Evolutionary conservation across 2,113 vertebrate genomes (phyloP).

Genomic region (Motacilla alba): DNA sequence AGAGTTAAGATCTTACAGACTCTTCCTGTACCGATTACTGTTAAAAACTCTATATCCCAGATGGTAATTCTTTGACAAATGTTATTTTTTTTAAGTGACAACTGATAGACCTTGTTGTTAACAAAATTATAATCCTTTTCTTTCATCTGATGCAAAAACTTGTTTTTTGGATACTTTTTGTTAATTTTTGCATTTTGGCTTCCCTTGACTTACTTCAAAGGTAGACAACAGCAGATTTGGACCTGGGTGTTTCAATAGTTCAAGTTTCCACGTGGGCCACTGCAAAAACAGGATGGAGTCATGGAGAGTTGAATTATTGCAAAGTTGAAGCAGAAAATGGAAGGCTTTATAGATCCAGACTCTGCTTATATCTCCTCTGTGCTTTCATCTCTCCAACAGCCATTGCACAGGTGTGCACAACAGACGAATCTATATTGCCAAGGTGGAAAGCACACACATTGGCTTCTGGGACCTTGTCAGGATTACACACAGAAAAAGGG

Average conservation of each 20-base stretch:
- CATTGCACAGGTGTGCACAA: not conserved
- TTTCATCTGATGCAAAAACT: not conserved
- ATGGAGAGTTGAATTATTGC: not conserved
- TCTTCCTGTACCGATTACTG: not conserved
- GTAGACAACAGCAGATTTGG: not conserved
- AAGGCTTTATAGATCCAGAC: not conserved
- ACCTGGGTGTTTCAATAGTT: not conserved
- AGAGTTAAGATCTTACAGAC: not conserved
- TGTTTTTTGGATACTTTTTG: not conserved
- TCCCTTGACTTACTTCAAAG: not conserved
- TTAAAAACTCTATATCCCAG: not conserved
- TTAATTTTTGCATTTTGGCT: not conserved
- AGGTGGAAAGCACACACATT: not conserved
- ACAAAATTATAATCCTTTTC: not conserved
- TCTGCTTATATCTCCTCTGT: not conserved
- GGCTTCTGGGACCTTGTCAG: not conserved
- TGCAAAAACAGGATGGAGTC: not conserved
- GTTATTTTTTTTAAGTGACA: not conserved
- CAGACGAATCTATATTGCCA: not conserved
- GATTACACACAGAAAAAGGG: not conserved
- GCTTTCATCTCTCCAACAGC: not conserved
- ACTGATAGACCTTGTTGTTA: constrained; percentile 19
- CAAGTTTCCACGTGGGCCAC: not conserved
- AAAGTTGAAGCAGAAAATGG: not conserved
- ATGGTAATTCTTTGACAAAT: constrained; percentile 14